Conservation (phyloP, 2,888 invertebrate species). For the Syrphus vitripennis region DNA sequence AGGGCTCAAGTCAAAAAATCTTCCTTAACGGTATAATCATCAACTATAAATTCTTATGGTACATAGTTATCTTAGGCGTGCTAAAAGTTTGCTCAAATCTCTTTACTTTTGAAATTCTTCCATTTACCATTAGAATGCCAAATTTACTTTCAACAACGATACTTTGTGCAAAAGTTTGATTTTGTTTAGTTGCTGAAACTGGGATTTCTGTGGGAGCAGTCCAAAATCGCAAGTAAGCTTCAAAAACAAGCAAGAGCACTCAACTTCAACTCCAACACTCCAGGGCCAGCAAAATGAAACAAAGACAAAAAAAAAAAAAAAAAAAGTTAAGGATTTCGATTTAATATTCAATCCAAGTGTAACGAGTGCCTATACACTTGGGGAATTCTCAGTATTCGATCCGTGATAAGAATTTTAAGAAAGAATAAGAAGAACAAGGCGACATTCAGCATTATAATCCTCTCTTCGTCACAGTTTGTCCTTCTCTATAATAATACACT, state of each 20-base stretch:
- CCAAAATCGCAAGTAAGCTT: background rate
- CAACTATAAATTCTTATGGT: background rate
- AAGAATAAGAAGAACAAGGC: background rate
- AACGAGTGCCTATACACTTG: constrained; percentile 40
- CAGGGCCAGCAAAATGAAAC: background rate
- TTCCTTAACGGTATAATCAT: background rate
- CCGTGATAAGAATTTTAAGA: constrained; percentile 51
- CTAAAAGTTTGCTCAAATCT: background rate
- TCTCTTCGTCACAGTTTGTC: background rate
- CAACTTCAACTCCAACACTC: background rate
- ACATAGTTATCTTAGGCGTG: background rate
- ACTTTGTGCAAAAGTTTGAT: constrained; percentile 17
- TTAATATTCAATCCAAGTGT: constrained; percentile 58
- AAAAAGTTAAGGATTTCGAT: constrained; percentile 23
- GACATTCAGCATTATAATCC: background rate
- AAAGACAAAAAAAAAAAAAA: background rate
- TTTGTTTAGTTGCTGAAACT: background rate
- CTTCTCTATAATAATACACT: background rate
- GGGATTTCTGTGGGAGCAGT: background rate
- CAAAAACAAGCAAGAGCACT: background rate
- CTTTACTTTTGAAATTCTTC: background rate
- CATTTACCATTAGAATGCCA: background rate
- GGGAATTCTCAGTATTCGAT: constrained; percentile 23
- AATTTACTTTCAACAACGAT: constrained; percentile 5
- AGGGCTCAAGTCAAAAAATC: background rate